phyloP scores from a whole-genome alignment of 2,113 vertebrate species.

The Syngnathus typhle region DNA sequence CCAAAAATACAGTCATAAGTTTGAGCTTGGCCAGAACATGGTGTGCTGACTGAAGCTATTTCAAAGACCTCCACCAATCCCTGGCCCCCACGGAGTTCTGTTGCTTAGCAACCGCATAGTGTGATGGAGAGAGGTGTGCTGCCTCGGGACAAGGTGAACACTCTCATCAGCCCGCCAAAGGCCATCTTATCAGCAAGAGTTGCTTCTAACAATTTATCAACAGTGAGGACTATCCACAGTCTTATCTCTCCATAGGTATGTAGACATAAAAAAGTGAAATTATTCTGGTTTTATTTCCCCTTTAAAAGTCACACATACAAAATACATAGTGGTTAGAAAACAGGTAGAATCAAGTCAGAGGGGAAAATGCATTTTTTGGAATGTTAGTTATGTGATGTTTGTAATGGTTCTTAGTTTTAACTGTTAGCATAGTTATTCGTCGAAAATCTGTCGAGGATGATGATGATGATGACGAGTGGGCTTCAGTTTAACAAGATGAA shows the following conservation, averaged over 20 bases:
- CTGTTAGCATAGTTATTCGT: slow-evolving; percentile 6
- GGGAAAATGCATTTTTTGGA: slow-evolving; percentile 32
- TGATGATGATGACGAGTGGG: slow-evolving; percentile 9
- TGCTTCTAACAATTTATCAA: slow-evolving; percentile 31
- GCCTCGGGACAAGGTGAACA: slow-evolving; percentile 49
- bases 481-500: slow-evolving; percentile 3
- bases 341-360: slow-evolving; percentile 13
- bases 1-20: background rate
- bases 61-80: slow-evolving; percentile 66
- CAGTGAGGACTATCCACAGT: slow-evolving; percentile 18
- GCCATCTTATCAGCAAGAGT: slow-evolving; percentile 34
- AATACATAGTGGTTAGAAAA: slow-evolving; percentile 19
- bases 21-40: slow-evolving; percentile 41
- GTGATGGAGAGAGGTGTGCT: slow-evolving; percentile 54
- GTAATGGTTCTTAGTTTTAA: background rate
- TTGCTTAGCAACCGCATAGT: slow-evolving; percentile 80
- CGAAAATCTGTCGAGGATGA: slow-evolving; percentile 11
- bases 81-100: slow-evolving; percentile 65
- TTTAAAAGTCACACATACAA: slow-evolving; percentile 30
- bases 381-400: slow-evolving; percentile 22
- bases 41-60: slow-evolving; percentile 56
- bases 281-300: slow-evolving; percentile 48
- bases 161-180: slow-evolving; percentile 50
- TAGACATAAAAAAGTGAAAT: slow-evolving; percentile 8
- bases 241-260: slow-evolving; percentile 1